Conservation (phyloP, 2,797 vertebrate species). For the Kryptopterus vitreolus region DNA sequence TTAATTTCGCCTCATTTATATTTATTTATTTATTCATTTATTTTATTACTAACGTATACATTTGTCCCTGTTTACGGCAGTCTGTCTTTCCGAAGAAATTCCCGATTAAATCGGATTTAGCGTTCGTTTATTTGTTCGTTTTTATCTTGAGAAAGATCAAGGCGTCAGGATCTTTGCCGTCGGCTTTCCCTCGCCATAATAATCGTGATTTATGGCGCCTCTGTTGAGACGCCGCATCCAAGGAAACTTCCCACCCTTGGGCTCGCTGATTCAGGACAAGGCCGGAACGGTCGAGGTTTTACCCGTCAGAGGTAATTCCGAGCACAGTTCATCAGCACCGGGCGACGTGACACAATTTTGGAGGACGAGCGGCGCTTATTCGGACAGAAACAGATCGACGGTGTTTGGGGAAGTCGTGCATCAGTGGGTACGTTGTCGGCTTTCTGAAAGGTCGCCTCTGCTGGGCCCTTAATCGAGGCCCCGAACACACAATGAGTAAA, state of each 20-base stretch:
- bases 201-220: constrained; percentile 27
- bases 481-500: too few relatives aligned
- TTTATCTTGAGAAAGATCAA: constrained; percentile 23
- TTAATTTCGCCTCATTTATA: too few relatives aligned
- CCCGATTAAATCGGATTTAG: too few relatives aligned
- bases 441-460: too few relatives aligned
- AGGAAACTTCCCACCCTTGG: constrained; percentile 34
- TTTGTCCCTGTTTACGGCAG: too few relatives aligned
- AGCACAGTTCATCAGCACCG: constrained; percentile 22
- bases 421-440: too few relatives aligned
- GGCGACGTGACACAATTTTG: not conserved
- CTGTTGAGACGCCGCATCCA: constrained; percentile 30
- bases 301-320: constrained; percentile 22
- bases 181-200: constrained; percentile 5
- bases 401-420: not conserved
- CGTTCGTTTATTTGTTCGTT: too few relatives aligned
- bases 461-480: too few relatives aligned
- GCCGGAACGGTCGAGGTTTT: constrained; percentile 18
- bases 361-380: not conserved
- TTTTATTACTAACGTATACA: too few relatives aligned
- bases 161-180: constrained; percentile 25
- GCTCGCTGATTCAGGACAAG: constrained; percentile 25
- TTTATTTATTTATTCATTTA: too few relatives aligned
- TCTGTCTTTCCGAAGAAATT: too few relatives aligned
- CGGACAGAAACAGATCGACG: not conserved